These are phyloP conservation scores for Heliconius nattereri DNA, from an alignment of 1,140 invertebrate genomes.

Conservation along the genomic window DNA sequence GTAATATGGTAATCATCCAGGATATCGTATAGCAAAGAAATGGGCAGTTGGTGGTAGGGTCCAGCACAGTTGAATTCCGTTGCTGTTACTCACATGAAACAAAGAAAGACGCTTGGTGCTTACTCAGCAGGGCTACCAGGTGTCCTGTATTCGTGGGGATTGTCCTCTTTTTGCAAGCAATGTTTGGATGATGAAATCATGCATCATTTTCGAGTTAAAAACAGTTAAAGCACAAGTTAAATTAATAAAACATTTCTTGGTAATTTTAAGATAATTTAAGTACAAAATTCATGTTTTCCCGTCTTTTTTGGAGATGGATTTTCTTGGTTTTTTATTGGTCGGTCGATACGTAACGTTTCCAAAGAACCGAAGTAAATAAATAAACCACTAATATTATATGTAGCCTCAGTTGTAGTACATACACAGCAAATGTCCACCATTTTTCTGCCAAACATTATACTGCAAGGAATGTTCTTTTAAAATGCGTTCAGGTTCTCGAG, in stretches of 20 bases:
- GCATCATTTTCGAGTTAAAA: conserved; percentile 2
- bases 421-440: too few species aligned
- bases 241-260: neutral
- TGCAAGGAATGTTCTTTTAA: too few species aligned
- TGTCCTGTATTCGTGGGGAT: conserved; percentile 6
- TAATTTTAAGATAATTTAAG: neutral
- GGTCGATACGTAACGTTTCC: too few species aligned
- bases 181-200: conserved; percentile 11
- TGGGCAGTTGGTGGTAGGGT: conserved; percentile 6
- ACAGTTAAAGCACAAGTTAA: neutral
- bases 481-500: too few species aligned
- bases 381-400: too few species aligned
- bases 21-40: conserved; percentile 32
- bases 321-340: neutral
- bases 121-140: conserved; percentile 22
- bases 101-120: conserved; percentile 37
- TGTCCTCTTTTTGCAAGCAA: conserved; percentile 12
- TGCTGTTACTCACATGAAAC: conserved; percentile 36
- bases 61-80: conserved; percentile 28
- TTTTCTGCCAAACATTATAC: too few species aligned
- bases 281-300: neutral
- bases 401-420: too few species aligned
- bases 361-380: too few species aligned
- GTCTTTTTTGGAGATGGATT: neutral
- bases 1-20: conserved; percentile 31